Evolutionary conservation across 1,140 invertebrate species (phyloP), one percentile per base, ranked within the genome.

Genomic region (Trichomalopsis sarcophagae): DNA sequence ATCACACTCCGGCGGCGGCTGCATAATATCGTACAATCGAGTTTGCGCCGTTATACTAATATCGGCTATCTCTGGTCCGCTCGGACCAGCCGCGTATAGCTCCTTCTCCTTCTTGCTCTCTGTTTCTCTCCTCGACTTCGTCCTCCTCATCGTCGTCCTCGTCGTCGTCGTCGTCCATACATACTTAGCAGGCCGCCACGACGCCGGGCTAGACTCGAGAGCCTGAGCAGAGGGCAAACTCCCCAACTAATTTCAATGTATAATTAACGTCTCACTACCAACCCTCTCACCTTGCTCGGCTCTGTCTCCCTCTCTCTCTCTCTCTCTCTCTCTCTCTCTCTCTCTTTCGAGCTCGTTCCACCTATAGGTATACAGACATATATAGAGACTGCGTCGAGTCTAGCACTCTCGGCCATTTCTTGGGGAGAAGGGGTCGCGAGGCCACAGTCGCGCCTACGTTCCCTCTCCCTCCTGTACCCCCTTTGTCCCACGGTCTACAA

Each of bases 191-290:
- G 55, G 83, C 33, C 82, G 14, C 23, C 33, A 71, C 30, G 27
- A n/a, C 30, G 73, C 81, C 30, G 69, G 74, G 82, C 82, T 79
- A 83, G 90, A 90, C 89, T 89, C 90, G 89, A 90, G 90, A 88
- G 87, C 89, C 88, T 87, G 88, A 89, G 89, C 88, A 88, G 84
- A 89, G 88, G 89, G 91, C 92, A 93, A 93, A 93, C 92, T 93
- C 92, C 90, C 90, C 92, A 93, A 93, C 92, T 93, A 93, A 93
- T 93, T 93, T 93, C 92, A 93, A 93, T 93, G 92, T 93, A 93
- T 93, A 93, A 93, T 93, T 93, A 93, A 93, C 92, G 92, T 93
- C 91, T 93, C 92, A 91, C 92, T 92, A 92, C 91, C 88, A 90
- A 89, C 87, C 91, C 91, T 89, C 89, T 90, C 88, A 83, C 81